Evolutionary conservation across 2,888 invertebrate species (phyloP).

Genomic region (Eudemis profundana): DNA sequence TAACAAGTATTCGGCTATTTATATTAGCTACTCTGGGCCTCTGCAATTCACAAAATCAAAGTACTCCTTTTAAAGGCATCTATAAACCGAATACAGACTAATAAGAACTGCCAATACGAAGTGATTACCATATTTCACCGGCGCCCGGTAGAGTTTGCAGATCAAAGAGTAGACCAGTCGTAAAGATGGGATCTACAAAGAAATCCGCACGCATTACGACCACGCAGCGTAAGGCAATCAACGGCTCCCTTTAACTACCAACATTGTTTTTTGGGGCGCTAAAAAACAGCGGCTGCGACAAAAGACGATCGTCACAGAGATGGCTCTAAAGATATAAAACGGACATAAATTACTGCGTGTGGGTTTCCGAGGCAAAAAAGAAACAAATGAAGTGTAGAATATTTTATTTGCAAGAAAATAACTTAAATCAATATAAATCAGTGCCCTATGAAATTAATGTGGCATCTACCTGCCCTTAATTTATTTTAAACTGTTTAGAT

Average conservation of each 20-base stretch:
- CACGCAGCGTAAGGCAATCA: constrained; percentile 64
- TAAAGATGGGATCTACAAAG: constrained; percentile 79
- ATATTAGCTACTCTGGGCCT: no score
- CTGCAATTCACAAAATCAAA: no score
- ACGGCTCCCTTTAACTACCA: constrained; percentile 64
- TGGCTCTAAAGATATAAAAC: constrained; percentile 67
- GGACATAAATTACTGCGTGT: constrained; percentile 80
- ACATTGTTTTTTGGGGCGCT: constrained; percentile 67
- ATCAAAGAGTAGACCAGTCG: constrained; percentile 62
- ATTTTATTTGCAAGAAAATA: constrained; percentile 27
- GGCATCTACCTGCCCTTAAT: constrained; percentile 2
- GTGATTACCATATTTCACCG: constrained; percentile 50
- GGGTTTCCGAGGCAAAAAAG: constrained; percentile 56
- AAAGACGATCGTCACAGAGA: constrained; percentile 71
- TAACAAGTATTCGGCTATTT: no score
- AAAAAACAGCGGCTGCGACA: constrained; percentile 76
- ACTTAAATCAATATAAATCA: constrained; percentile 6
- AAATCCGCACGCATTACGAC: constrained; percentile 71
- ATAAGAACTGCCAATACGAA: constrained; percentile 12
- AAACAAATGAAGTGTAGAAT: constrained; percentile 33
- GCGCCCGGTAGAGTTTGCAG: constrained; percentile 29
- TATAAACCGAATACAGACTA: background rate
- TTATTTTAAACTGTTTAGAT: background rate
- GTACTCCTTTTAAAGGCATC: background rate
- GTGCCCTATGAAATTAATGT: constrained; percentile 10